Base-by-base conservation (phyloP, 2,797 vertebrate genomes). In the Danio jaintianensis region DNA sequence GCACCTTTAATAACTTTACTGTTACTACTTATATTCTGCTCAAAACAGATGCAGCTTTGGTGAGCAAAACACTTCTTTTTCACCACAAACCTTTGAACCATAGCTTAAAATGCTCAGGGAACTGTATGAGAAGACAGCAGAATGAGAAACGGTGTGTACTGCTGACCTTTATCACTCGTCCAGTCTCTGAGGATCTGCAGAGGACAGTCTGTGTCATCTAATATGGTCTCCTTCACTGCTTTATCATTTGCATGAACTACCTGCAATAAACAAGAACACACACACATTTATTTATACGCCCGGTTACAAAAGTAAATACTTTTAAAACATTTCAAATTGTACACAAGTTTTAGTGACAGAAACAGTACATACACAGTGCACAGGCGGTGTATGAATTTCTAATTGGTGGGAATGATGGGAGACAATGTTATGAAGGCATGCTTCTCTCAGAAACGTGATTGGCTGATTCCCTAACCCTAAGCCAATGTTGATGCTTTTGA, bases 161-260 rank as follows among this genome's bases (percentile, higher is more conserved):
- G 18, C 53, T 16, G 48, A 98, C 98, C 98, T 95, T 96, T 95
- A 89, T 99, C 97, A 66, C 94, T 94, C 63, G 97, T 96, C 97
- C 97, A 98, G 78, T 98, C 98, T 89, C 97, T 94, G 92, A 98
- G 97, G 92, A 98, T 98, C 83, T 99, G 97, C 84, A 99, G 92
- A 4, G 98, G 98, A 87, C 97, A 99, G 84, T 98, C 97, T 0
- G 90, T 83, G 59, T 99, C 97, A 29, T 98, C 97, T 62, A 99
- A 94, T 83, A 98, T 93, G 36, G 82, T 89, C 82, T 99, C 98
- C 84, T 96, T 97, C 63, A 95, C 93, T 18, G 95, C 94, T 89
- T 96, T 97, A 67, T 98, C 97, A 18, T 99, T 97, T 20, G 89
- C 94, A 78, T 97, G 96, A 56, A 84, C 52, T 78, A 87, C 83